These are phyloP conservation scores for Drosophila trapezifrons DNA, from an alignment of 1,140 invertebrate genomes.

Conservation along the genomic window DNA sequence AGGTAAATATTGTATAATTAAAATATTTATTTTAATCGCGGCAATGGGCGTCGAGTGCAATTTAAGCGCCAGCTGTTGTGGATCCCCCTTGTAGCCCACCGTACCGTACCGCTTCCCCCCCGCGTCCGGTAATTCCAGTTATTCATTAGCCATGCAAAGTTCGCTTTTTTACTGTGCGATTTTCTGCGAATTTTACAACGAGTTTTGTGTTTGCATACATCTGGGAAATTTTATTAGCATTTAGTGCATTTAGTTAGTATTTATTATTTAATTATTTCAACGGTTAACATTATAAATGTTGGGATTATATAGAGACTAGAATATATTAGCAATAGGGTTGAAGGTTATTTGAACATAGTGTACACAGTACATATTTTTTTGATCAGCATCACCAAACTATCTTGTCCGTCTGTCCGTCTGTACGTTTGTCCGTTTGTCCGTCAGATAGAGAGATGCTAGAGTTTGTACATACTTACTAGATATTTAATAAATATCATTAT, in stretches of 20 bases:
- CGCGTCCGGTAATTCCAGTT: conserved; percentile 17
- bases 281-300: neutral
- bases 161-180: conserved; percentile 8
- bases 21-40: conserved; percentile 31
- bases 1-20: conserved; percentile 28
- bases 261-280: neutral
- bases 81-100: neutral
- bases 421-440: no score
- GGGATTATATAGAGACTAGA: no score
- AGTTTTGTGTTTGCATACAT: conserved; percentile 14
- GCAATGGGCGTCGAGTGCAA: conserved; percentile 11
- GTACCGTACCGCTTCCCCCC: no score
- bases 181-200: conserved; percentile 29
- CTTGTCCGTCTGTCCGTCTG: no score
- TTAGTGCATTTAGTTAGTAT: neutral
- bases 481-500: neutral
- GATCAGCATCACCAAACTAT: no score
- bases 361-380: no score
- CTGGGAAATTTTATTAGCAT: conserved; percentile 9
- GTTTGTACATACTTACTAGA: no score
- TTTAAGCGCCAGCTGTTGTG: conserved; percentile 38
- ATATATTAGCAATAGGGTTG: neutral
- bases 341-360: neutral
- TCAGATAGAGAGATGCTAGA: no score
- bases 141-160: conserved; percentile 25